These are phyloP conservation scores for Exocentrus adspersus DNA, from an alignment of 2,888 invertebrate species.

Conservation along the genomic window DNA sequence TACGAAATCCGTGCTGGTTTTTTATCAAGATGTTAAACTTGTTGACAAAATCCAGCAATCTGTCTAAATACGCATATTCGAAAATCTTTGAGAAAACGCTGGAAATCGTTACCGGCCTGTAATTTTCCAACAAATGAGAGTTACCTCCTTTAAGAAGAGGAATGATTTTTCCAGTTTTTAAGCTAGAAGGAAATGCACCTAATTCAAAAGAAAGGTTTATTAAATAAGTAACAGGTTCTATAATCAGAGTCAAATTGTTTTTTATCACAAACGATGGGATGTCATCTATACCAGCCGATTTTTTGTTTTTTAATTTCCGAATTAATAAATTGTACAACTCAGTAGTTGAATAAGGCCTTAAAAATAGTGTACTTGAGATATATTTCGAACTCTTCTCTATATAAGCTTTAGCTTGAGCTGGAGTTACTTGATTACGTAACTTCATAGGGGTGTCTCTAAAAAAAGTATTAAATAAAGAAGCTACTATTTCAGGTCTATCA, in stretches of 20 bases:
- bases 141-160: conserved; percentile 13
- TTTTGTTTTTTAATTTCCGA: conserved; percentile 12
- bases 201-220: conserved; percentile 11
- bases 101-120: conserved; percentile 15
- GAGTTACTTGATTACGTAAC: conserved; percentile 2
- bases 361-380: background rate
- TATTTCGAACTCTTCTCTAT: background rate
- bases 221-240: conserved; percentile 14
- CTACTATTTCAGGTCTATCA: background rate
- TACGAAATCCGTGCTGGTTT: background rate
- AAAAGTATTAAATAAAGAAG: conserved; percentile 1
- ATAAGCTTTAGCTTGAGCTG: background rate
- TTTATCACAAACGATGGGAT: conserved; percentile 11
- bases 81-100: conserved; percentile 20
- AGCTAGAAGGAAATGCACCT: conserved; percentile 11
- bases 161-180: conserved; percentile 16
- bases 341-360: background rate
- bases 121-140: background rate
- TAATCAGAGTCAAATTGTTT: conserved; percentile 1
- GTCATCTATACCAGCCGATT: conserved; percentile 12
- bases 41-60: conserved; percentile 7
- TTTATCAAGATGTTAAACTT: background rate
- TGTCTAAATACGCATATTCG: conserved; percentile 19
- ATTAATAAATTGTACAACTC: background rate
- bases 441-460: conserved; percentile 5